These are phyloP conservation scores for Drosophila dunni DNA, from an alignment of 1,140 invertebrate genomes.

Conservation along the genomic window DNA sequence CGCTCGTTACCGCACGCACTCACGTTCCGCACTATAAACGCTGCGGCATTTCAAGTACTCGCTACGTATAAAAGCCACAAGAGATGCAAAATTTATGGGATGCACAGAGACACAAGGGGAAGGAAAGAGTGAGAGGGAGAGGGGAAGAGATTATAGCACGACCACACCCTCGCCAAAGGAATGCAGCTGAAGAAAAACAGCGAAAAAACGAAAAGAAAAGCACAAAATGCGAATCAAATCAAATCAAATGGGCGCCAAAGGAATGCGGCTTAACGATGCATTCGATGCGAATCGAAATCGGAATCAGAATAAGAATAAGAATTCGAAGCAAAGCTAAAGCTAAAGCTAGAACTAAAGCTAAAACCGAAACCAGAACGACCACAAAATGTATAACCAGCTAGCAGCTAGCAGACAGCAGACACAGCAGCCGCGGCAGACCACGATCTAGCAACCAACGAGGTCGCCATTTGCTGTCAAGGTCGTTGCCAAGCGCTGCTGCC, in stretches of 20 bases:
- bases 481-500: constrained; percentile 36
- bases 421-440: constrained; percentile 3
- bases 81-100: constrained; percentile 12
- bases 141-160: constrained; percentile 37
- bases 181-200: constrained; percentile 39
- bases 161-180: constrained; percentile 36
- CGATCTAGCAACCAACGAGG: constrained; percentile 38
- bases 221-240: constrained; percentile 29
- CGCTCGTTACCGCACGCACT: constrained; percentile 32
- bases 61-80: constrained; percentile 1
- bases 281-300: constrained; percentile 14
- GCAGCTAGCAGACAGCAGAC: too few species aligned
- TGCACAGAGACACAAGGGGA: neutral
- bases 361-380: constrained; percentile 28
- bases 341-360: constrained; percentile 11
- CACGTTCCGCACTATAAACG: constrained; percentile 74
- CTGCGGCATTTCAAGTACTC: constrained; percentile 68
- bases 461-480: constrained; percentile 53
- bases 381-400: neutral
- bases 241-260: constrained; percentile 43
- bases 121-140: neutral
- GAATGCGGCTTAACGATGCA: constrained; percentile 42
- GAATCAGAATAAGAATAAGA: constrained; percentile 6
- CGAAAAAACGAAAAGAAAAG: constrained; percentile 10
- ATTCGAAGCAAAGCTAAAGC: neutral